Evolutionary conservation across 2,797 vertebrate species (phyloP), one percentile per base, ranked within the genome.

Genomic region (Sebastes diploproa): DNA sequence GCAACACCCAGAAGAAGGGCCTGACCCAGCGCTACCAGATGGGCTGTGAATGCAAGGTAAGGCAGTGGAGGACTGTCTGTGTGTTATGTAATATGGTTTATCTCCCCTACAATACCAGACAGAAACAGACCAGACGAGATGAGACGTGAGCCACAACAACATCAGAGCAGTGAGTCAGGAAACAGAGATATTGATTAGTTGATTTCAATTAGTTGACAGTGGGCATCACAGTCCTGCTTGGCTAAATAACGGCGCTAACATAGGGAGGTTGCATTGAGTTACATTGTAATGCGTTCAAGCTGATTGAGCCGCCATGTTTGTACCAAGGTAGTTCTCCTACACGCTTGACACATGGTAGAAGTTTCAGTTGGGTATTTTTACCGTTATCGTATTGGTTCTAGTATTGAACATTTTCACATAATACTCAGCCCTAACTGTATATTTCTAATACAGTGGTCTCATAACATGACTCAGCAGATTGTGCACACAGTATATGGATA

Each of bases 21-120:
- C 96, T 99, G 60, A 99, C 95, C 93, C 98, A 99, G 94, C 97
- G 98, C 90, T 99, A 99, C 95, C 96, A 99, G 96, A 99, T 98
- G 98, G 98, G 98, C 94, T 99, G 98, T 1, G 97, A 98, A 78
- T 99, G 98, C 96, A 99, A 99, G 98, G 98, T 98, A 91, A 96
- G 95, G 2, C 12, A 4, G 50, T 2, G 38, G 22, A 63, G 29
- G 12, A n/a, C 32, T 36, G 30, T 68, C 23, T 72, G 27, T 7
- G 34, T 6, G 55, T 66, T 69, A 8, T 16, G 64, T 14, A 42
- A 42, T 42, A 29, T 5, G 50, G 36, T 72, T 79, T 70, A 70
- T 77, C 74, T 67, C 3, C 6, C 20, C 20, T 52, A 0, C 20
- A n/a, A 52, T n/a, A 52, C 50, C 20, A 52, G 50, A 90, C 83